Evolutionary conservation across 2,113 vertebrate species (phyloP).

Genomic region (Rynchops niger): DNA sequence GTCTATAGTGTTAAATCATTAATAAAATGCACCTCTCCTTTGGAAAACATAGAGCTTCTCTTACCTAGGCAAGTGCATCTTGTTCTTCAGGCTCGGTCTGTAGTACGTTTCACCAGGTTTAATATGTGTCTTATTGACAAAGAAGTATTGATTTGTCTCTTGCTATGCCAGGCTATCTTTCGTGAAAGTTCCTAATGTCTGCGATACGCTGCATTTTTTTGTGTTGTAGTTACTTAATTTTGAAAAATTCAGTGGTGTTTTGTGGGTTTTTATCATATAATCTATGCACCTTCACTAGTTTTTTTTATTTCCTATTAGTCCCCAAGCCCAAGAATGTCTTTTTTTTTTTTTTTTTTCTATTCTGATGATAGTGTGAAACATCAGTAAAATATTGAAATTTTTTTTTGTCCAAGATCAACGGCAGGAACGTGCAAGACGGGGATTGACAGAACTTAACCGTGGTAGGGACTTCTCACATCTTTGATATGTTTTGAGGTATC

Average conservation of each 20-base stretch:
- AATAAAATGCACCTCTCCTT: background rate
- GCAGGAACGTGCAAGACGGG: background rate
- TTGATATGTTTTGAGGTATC: background rate
- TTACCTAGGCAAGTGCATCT: background rate
- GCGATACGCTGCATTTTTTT: fast-evolving
- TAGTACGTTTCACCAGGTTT: background rate
- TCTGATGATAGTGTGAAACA: background rate
- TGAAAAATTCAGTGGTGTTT: background rate
- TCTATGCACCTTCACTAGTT: background rate
- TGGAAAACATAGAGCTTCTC: background rate
- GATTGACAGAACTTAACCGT: background rate
- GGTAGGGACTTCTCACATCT: background rate
- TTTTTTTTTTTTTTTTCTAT: background rate
- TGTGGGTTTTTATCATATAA: background rate
- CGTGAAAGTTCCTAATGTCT: background rate
- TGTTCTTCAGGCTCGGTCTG: background rate
- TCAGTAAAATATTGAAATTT: background rate
- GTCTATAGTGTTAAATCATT: background rate
- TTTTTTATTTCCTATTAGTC: background rate
- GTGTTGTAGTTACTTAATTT: background rate
- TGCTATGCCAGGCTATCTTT: background rate
- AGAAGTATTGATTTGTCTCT: background rate
- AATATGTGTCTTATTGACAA: background rate
- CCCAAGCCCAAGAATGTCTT: background rate
- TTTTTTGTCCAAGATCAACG: background rate